These are phyloP conservation scores for Semicossyphus pulcher DNA, from an alignment of 2,113 vertebrate species.

Conservation along the genomic window DNA sequence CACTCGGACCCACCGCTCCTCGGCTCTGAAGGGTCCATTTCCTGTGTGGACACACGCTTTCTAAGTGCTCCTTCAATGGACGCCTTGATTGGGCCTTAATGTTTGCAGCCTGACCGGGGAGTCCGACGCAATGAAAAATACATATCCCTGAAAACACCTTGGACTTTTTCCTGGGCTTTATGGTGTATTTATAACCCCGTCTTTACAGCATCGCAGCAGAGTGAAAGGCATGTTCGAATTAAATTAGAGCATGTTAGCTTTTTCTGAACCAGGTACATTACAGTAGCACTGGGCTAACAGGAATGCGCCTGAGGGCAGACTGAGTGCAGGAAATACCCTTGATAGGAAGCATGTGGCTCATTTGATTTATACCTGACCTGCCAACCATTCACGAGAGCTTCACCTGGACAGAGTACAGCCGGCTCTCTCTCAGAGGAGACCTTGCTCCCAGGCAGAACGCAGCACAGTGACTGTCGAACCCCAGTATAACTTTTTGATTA, in stretches of 20 bases:
- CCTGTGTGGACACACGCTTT: constrained; percentile 52
- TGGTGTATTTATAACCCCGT: constrained; percentile 71
- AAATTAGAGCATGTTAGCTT: constrained; percentile 56
- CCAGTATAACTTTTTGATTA: constrained; percentile 7
- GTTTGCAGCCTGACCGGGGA: constrained; percentile 61
- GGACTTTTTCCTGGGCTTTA: constrained; percentile 52
- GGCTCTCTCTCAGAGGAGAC: constrained; percentile 17
- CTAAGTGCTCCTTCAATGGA: constrained; percentile 68
- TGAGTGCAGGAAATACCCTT: constrained; percentile 37
- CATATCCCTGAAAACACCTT: constrained; percentile 74
- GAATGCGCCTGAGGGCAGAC: constrained; percentile 51
- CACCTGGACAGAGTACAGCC: constrained; percentile 12
- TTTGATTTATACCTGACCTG: constrained; percentile 38
- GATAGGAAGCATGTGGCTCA: constrained; percentile 43
- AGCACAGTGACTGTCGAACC: constrained; percentile 16
- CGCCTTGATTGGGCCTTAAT: constrained; percentile 60
- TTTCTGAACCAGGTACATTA: constrained; percentile 44
- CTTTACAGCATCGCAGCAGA: constrained; percentile 55
- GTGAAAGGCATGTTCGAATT: constrained; percentile 65
- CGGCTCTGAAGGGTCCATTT: constrained; percentile 44
- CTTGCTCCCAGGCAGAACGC: neutral
- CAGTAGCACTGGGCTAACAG: constrained; percentile 27
- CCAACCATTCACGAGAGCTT: constrained; percentile 25
- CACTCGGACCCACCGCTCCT: neutral
- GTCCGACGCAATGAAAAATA: constrained; percentile 73